These are phyloP conservation scores for Heterodera filipjevi DNA, from an alignment of 2,888 invertebrate species.

Conservation along the genomic window DNA sequence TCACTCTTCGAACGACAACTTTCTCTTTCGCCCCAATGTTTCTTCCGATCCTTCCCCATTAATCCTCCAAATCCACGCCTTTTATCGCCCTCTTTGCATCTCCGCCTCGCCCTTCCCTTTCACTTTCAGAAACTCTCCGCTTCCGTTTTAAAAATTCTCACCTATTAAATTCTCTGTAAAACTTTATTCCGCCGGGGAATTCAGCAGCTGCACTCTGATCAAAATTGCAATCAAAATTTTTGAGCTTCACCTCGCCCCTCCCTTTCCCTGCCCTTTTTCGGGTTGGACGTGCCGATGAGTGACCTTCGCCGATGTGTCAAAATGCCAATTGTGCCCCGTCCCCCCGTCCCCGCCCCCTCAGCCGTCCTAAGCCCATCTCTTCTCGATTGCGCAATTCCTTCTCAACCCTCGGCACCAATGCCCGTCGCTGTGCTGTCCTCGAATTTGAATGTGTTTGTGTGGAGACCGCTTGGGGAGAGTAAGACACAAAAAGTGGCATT, in stretches of 20 bases:
- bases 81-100: constrained; percentile 12
- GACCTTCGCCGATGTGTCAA: constrained; percentile 16
- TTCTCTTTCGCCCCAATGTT: not conserved
- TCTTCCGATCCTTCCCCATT: constrained; percentile 5
- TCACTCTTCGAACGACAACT: not conserved
- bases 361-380: constrained; percentile 6
- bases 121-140: not conserved
- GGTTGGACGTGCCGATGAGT: not conserved
- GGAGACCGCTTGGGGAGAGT: constrained; percentile 5
- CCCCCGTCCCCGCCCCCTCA: constrained; percentile 1
- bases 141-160: not conserved
- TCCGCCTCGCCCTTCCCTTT: not conserved
- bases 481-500: constrained; percentile 18
- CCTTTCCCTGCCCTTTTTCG: not conserved
- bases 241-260: not conserved
- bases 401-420: constrained; percentile 18
- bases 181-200: not conserved
- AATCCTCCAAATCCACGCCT: constrained; percentile 12
- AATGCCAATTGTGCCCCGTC: constrained; percentile 8
- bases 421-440: constrained; percentile 22
- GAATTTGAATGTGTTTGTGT: constrained; percentile 9
- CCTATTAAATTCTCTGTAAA: not conserved
- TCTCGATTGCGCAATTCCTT: constrained; percentile 30
- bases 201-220: not conserved
- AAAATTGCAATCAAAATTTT: not conserved